Evolutionary conservation across 2,888 invertebrate species (phyloP).

Genomic region (Xiphydria camelus): DNA sequence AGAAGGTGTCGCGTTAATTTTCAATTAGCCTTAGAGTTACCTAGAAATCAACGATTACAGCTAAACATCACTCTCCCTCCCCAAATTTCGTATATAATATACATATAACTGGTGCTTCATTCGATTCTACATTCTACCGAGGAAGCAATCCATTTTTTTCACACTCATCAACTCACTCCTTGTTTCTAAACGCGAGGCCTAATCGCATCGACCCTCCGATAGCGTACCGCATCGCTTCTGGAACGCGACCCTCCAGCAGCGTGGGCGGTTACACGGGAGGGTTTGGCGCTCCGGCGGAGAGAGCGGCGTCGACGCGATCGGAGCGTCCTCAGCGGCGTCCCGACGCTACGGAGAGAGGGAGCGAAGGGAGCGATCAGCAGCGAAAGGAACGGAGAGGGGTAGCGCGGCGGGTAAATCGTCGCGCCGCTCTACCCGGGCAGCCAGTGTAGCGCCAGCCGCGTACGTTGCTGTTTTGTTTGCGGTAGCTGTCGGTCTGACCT

Average conservation of each 20-base stretch:
- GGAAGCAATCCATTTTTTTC: not conserved
- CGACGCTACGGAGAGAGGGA: slow-evolving; percentile 1
- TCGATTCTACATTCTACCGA: no score
- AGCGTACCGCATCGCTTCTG: not conserved
- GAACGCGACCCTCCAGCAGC: not conserved
- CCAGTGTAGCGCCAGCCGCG: slow-evolving; percentile 40
- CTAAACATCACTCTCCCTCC: no score
- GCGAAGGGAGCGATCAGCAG: no score
- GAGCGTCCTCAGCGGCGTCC: slow-evolving; percentile 10
- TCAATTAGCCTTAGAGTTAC: no score
- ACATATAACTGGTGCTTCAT: no score
- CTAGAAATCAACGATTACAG: no score
- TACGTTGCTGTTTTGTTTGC: slow-evolving; percentile 20
- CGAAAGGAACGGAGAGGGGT: slow-evolving; percentile 4
- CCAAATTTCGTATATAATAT: not conserved
- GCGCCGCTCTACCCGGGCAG: slow-evolving; percentile 32
- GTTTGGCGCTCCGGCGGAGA: slow-evolving; percentile 15
- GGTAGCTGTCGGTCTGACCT: not conserved
- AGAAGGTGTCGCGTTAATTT: no score
- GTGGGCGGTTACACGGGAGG: not conserved
- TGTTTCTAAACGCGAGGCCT: not conserved
- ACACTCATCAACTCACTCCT: not conserved
- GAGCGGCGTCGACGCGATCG: slow-evolving; percentile 17
- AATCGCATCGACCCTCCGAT: no score
- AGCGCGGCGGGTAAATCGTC: slow-evolving; percentile 12